phyloP scores from a whole-genome alignment of 2,113 vertebrate genomes.

The Forbesichthys papilliferus region DNA sequence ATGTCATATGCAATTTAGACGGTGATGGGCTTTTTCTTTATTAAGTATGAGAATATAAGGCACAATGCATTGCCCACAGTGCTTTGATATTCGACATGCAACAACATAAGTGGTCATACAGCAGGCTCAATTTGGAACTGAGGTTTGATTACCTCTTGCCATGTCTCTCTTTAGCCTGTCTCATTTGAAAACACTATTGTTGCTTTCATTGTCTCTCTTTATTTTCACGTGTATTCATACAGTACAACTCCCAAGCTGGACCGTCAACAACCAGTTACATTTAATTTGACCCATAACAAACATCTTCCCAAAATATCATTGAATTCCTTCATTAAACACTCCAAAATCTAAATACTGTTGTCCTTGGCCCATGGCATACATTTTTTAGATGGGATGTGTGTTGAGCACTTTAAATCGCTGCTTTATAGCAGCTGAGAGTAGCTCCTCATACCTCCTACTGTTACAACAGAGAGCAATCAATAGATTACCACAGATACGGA shows the following conservation, averaged over 20 bases:
- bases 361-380: too few species aligned
- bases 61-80: background rate
- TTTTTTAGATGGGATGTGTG: too few species aligned
- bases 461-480: conserved; percentile 69
- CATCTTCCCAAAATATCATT: too few species aligned
- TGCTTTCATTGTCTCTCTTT: background rate
- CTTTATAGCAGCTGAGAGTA: conserved; percentile 63
- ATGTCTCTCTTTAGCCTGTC: background rate
- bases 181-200: background rate
- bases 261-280: background rate
- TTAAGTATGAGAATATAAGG: conserved; percentile 48
- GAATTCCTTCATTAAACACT: too few species aligned
- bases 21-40: conserved; percentile 56
- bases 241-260: background rate
- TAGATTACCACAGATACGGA: conserved; percentile 74
- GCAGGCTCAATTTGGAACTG: conserved; percentile 8
- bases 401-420: conserved; percentile 35
- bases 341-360: too few species aligned
- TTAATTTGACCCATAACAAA: background rate
- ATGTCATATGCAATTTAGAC: conserved; percentile 63
- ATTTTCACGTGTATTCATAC: background rate
- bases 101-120: conserved; percentile 31
- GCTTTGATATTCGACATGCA: background rate
- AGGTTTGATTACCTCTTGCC: background rate
- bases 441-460: conserved; percentile 57